These are phyloP conservation scores for Trachelus tabidus DNA, from an alignment of 2,888 invertebrate genomes.

Conservation along the genomic window DNA sequence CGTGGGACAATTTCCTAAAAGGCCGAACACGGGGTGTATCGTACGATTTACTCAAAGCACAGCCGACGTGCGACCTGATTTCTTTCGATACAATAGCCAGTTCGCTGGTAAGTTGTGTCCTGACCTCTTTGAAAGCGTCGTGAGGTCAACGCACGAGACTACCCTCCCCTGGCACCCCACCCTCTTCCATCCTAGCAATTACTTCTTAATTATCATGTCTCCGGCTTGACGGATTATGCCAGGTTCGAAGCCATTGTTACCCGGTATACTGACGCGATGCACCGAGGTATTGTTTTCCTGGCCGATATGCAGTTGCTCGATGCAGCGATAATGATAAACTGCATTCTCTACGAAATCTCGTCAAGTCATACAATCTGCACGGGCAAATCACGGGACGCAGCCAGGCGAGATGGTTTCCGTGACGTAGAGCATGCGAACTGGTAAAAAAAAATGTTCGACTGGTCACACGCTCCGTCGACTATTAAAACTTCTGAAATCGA, in stretches of 20 bases:
- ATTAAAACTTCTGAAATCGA: conserved; percentile 57
- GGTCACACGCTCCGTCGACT: conserved; percentile 41
- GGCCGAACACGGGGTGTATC: not conserved
- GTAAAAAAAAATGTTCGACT: not conserved
- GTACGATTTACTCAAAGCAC: not conserved
- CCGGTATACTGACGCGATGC: not conserved
- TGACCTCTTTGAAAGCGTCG: not conserved
- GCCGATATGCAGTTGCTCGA: not conserved
- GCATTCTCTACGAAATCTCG: not conserved
- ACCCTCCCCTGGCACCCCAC: not conserved
- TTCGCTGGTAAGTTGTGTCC: not conserved
- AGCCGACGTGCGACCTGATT: conserved; percentile 1
- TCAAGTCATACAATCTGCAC: not conserved
- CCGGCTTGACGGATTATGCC: conserved; percentile 9
- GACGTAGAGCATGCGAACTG: not conserved
- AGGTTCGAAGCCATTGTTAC: not conserved
- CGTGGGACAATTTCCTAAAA: conserved; percentile 2
- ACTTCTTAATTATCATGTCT: conserved; percentile 51
- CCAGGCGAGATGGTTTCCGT: not conserved
- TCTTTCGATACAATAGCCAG: not conserved
- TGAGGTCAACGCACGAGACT: not conserved
- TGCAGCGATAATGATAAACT: not conserved
- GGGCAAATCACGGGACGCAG: not conserved
- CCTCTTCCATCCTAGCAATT: conserved; percentile 25
- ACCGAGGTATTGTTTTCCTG: conserved; percentile 2